A percentile compares a stretch with the other conserved stretches of the same genome.
phyloP scores from a whole-genome alignment of 2,888 invertebrate genomes.

The Hydrotaea diabolus region DNA sequence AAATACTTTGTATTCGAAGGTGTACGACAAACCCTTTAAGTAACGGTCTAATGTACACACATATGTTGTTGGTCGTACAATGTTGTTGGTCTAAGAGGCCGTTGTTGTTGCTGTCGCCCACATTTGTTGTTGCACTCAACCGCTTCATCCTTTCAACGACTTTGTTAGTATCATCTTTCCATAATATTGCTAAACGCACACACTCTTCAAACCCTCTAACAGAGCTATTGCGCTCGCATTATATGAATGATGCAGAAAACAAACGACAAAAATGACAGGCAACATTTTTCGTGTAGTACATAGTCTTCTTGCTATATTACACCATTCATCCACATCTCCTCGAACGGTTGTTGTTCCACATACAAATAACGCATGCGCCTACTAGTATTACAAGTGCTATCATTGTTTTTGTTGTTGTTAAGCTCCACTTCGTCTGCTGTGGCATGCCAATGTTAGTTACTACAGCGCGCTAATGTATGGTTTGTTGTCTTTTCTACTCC shows the following conservation, averaged over 20 bases:
- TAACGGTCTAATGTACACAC: too few species aligned
- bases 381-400: constrained; percentile 2
- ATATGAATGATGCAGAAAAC: neutral
- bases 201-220: neutral
- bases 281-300: neutral
- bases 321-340: constrained; percentile 8
- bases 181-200: neutral
- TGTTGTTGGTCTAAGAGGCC: too few species aligned
- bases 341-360: constrained; percentile 64
- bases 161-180: neutral
- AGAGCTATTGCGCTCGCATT: neutral
- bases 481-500: constrained; percentile 32
- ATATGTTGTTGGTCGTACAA: too few species aligned
- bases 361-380: constrained; percentile 57
- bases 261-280: neutral
- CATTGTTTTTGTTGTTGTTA: constrained; percentile 29
- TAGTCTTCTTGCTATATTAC: constrained; percentile 16
- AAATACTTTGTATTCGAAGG: too few species aligned
- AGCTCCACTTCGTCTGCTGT: neutral
- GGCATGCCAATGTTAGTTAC: neutral
- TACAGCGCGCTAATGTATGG: neutral
- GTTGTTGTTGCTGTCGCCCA: neutral
- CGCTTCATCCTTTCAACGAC: neutral
- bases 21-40: too few species aligned
- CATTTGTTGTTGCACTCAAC: neutral